Conservation (phyloP, 2,888 invertebrate genomes). For the Griposia aprilina region DNA sequence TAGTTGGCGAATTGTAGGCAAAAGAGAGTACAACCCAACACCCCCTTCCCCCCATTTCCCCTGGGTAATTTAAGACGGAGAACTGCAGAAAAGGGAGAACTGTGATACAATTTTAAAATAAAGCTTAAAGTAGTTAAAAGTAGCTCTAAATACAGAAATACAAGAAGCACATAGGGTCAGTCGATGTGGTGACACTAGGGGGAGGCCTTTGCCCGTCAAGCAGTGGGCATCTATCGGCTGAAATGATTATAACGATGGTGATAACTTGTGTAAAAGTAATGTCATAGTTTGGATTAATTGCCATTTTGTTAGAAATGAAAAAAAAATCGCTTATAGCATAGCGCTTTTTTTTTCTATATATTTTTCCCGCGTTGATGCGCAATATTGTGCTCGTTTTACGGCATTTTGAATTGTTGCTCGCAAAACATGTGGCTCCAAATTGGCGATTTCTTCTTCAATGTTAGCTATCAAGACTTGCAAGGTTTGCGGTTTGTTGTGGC, state of each 20-base stretch:
- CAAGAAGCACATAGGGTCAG: background rate
- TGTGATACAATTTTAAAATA: background rate
- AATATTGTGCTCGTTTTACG: no score
- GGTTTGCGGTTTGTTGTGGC: no score
- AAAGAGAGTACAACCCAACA: background rate
- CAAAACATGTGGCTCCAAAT: no score
- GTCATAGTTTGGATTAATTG: no score
- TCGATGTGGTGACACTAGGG: background rate
- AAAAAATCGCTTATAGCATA: no score
- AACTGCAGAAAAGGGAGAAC: background rate
- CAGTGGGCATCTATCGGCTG: no score
- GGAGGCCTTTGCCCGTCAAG: background rate
- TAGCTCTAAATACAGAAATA: background rate
- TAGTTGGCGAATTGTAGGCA: constrained; percentile 1
- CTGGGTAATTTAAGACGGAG: background rate
- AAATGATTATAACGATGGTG: background rate
- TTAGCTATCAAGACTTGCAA: no score
- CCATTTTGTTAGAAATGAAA: no score
- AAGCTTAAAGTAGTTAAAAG: background rate
- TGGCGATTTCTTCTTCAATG: no score
- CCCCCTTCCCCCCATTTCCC: background rate
- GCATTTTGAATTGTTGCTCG: no score
- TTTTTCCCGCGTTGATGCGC: no score
- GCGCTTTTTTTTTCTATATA: no score
- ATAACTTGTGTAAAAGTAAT: background rate